These are phyloP conservation scores for Styela plicata DNA, from an alignment of 23 tunicate species.

Conservation along the genomic window DNA sequence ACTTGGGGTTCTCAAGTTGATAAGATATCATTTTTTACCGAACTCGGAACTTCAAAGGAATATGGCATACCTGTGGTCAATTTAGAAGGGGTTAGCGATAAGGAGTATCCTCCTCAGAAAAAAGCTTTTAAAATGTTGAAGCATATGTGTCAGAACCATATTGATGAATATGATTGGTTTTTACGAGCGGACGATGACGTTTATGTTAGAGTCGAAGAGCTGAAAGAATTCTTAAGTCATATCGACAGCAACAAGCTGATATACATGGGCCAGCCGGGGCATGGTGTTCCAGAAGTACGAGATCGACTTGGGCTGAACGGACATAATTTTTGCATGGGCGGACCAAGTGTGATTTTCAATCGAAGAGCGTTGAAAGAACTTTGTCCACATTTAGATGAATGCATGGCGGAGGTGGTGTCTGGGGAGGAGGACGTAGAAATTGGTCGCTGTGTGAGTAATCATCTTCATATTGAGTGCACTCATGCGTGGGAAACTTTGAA, in stretches of 20 bases:
- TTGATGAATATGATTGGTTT: constrained; percentile 89
- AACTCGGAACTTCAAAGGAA: constrained; percentile 35
- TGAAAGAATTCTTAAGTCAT: constrained; percentile 49
- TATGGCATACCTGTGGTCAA: constrained; percentile 70
- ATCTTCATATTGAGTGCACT: constrained; percentile 95
- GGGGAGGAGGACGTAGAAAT: constrained; percentile 94
- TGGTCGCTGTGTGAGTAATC: constrained; percentile 89
- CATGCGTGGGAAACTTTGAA: constrained; percentile 93
- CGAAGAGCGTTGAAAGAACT: constrained; percentile 66
- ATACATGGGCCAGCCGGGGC: constrained; percentile 98
- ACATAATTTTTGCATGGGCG: constrained; percentile 98
- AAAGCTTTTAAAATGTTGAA: constrained; percentile 83
- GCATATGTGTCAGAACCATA: constrained; percentile 76
- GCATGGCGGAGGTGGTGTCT: constrained; percentile 78
- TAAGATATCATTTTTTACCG: constrained; percentile 68
- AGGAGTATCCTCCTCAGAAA: constrained; percentile 87
- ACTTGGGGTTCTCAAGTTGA: constrained; percentile 92
- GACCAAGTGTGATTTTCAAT: constrained; percentile 85
- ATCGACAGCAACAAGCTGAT: constrained; percentile 64
- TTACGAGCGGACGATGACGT: constrained; percentile 93
- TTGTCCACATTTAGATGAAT: constrained; percentile 86
- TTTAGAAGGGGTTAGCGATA: constrained; percentile 62
- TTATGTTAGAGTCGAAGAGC: constrained; percentile 57
- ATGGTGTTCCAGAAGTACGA: constrained; percentile 85
- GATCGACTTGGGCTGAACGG: constrained; percentile 82